Conservation (phyloP, 2,888 invertebrate species). For the Tenthredo notha region DNA sequence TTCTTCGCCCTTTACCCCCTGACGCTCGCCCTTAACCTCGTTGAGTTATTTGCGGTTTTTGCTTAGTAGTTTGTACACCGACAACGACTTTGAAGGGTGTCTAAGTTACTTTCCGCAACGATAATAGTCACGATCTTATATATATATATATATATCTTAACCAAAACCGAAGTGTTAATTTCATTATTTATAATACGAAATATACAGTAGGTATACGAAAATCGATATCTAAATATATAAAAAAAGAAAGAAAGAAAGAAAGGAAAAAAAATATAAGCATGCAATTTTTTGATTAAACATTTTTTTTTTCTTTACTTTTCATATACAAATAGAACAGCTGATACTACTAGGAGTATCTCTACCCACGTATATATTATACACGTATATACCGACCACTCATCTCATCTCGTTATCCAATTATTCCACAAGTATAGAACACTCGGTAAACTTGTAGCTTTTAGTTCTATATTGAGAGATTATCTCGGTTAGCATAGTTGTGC, state of each 20-base stretch:
- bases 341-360: too few relatives aligned
- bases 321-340: too few relatives aligned
- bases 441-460: slow-evolving; percentile 17
- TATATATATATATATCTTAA: too few relatives aligned
- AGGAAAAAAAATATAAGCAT: not conserved
- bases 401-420: slow-evolving; percentile 41
- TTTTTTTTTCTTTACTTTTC: too few relatives aligned
- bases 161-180: not conserved
- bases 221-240: not conserved
- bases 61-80: slow-evolving; percentile 12
- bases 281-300: too few relatives aligned
- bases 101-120: not conserved
- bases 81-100: slow-evolving; percentile 14
- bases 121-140: slow-evolving; percentile 1
- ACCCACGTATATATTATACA: not conserved
- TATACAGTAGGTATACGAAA: not conserved
- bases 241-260: not conserved
- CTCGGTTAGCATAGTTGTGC: not conserved
- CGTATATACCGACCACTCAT: too few relatives aligned
- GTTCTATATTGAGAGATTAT: slow-evolving; percentile 28
- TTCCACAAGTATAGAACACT: not conserved
- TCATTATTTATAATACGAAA: not conserved
- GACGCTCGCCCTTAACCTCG: not conserved
- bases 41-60: slow-evolving; percentile 39
- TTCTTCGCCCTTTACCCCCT: not conserved